Evolutionary conservation across 2,113 vertebrate genomes (phyloP), one percentile per base, ranked within the genome.

Genomic region (Bolborhynchus lineola): DNA sequence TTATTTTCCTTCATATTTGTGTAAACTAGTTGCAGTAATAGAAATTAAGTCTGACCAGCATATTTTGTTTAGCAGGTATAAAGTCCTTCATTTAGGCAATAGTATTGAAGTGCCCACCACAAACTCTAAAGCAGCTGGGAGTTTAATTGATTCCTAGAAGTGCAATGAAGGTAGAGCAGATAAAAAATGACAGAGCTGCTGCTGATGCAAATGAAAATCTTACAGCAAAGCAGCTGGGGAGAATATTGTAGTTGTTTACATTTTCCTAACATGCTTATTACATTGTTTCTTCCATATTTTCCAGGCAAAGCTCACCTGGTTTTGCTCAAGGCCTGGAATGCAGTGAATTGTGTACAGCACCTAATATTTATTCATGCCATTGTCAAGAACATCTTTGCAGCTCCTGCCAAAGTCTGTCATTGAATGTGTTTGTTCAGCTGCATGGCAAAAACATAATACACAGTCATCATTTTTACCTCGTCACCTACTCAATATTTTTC

Each of bases 381-480:
- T 97, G 97, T 97, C 90, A 91, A 98, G 97, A 98, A 95, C 97
- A 98, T 98, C 97, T 97, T 88, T 97, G 97, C 97, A 92, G 94
- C 74, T 96, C 94, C 95, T 97, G 95, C 97, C 97, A 98, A 96
- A 92, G 88, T 96, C 92, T 96, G 95, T 96, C 96, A 82, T n/a
- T 91, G 96, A 97, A 97, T 87, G 68, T 98, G 97, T 98, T 98
- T 98, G 97, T 97, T 98, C 97, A 98, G 97, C 98, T 98, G 97
- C 93, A 78, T 97, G 95, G 97, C 92, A 97, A 98, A 87, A 97
- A 88, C 77, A 97, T 97, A 98, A 97, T 96, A 97, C 92, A 95
- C 20, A 96, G 95, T 97, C 97, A 98, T 98, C 95, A 96, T 98
- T 98, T 97, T 98, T 95, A 95, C 81, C 93, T 96, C 52, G 20